Conservation (phyloP, 2,113 vertebrate genomes). For the Lophochroa leadbeateri region DNA sequence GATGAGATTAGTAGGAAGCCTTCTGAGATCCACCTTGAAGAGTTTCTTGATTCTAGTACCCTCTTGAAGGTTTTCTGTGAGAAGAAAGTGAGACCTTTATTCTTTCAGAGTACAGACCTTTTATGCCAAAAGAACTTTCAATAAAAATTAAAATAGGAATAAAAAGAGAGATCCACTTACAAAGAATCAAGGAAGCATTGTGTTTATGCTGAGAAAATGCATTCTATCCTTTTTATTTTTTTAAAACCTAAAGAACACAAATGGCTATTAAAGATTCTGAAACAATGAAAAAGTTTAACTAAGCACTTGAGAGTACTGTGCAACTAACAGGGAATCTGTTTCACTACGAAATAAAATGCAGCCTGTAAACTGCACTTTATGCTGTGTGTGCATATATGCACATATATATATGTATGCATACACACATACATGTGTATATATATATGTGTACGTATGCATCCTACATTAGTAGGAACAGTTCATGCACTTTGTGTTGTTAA, state of each 20-base stretch:
- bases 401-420: too few species aligned
- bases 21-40: slow-evolving; percentile 1
- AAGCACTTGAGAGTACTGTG: slow-evolving; percentile 19
- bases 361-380: not conserved
- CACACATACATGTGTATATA: not conserved
- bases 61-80: not conserved
- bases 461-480: not conserved
- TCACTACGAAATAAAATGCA: slow-evolving; percentile 16
- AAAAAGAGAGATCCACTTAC: not conserved
- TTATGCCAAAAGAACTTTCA: not conserved
- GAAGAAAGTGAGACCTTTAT: not conserved
- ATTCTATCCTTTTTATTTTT: slow-evolving; percentile 38
- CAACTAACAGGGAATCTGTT: not conserved
- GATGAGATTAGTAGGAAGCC: not conserved
- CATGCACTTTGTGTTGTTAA: not conserved
- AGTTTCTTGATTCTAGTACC: not conserved
- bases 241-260: slow-evolving; percentile 12
- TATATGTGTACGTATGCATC: not conserved
- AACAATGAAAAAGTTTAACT: slow-evolving; percentile 32
- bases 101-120: not conserved
- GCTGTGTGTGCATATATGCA: not conserved
- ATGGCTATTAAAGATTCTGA: not conserved
- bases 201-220: not conserved
- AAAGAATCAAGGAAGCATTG: not conserved
- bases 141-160: not conserved